Conservation (phyloP, 2,113 vertebrate species). For the Tinamus guttatus region DNA sequence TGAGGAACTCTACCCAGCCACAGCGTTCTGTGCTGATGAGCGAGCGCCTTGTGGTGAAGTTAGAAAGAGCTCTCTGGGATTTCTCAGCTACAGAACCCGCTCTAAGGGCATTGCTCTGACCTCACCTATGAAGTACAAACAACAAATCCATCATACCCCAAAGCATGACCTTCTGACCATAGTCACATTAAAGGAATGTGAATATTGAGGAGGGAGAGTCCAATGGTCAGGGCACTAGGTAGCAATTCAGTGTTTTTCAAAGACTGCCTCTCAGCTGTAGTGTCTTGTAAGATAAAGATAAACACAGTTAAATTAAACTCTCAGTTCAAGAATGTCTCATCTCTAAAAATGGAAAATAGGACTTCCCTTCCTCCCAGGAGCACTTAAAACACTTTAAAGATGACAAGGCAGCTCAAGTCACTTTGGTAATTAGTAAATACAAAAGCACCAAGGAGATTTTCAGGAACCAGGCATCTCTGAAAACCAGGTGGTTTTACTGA, state of each 20-base stretch:
- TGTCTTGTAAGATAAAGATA: neutral
- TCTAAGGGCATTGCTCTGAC: neutral
- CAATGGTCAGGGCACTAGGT: neutral
- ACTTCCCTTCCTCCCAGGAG: neutral
- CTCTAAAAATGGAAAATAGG: neutral
- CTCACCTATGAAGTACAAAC: neutral
- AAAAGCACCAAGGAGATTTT: neutral
- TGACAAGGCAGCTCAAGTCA: neutral
- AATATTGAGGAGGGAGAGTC: neutral
- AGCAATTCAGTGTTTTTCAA: neutral
- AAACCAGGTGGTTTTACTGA: neutral
- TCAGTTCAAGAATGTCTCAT: neutral
- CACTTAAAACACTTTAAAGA: neutral
- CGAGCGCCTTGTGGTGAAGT: neutral
- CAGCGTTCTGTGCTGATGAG: neutral
- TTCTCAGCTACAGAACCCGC: neutral
- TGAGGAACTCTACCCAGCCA: neutral
- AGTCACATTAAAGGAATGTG: neutral
- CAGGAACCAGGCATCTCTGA: neutral
- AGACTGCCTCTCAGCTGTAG: neutral
- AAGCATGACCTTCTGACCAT: neutral
- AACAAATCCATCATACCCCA: neutral
- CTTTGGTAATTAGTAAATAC: neutral
- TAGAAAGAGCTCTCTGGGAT: neutral
- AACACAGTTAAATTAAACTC: neutral